phyloP scores from a whole-genome alignment of 2,888 invertebrate species.

The Nomada flava region DNA sequence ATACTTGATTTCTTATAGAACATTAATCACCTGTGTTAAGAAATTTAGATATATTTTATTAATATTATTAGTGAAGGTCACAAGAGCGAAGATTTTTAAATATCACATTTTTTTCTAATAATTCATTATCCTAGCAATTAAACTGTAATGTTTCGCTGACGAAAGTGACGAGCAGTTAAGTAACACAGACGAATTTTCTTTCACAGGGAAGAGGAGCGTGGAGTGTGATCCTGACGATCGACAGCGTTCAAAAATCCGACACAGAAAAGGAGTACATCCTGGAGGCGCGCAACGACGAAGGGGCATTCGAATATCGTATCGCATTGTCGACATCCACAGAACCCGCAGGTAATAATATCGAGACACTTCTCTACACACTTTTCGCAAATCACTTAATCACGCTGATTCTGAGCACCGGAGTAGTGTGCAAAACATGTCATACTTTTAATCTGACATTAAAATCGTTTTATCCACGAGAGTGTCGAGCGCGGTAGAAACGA shows the following conservation, averaged over 20 bases:
- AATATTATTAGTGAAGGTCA: too few relatives aligned
- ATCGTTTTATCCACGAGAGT: neutral
- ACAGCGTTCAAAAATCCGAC: constrained; percentile 90
- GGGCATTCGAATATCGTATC: constrained; percentile 87
- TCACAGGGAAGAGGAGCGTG: constrained; percentile 88
- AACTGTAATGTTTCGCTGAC: neutral
- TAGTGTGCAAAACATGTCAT: constrained; percentile 8
- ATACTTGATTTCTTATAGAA: too few relatives aligned
- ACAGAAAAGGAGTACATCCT: constrained; percentile 90
- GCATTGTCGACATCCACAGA: constrained; percentile 89
- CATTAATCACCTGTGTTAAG: too few relatives aligned
- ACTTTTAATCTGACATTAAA: neutral
- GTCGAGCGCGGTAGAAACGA: neutral
- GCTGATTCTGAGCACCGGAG: constrained; percentile 17
- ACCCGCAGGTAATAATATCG: constrained; percentile 85
- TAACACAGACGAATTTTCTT: neutral
- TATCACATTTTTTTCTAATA: neutral
- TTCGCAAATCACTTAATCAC: constrained; percentile 24
- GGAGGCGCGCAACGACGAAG: constrained; percentile 89
- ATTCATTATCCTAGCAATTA: neutral
- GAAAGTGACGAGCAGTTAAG: neutral
- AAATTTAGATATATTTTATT: too few relatives aligned
- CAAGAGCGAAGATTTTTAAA: too few relatives aligned
- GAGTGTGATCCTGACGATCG: constrained; percentile 88
- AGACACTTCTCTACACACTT: neutral